phyloP scores from a whole-genome alignment of 2,113 vertebrate species.

The Plectropomus leopardus region DNA sequence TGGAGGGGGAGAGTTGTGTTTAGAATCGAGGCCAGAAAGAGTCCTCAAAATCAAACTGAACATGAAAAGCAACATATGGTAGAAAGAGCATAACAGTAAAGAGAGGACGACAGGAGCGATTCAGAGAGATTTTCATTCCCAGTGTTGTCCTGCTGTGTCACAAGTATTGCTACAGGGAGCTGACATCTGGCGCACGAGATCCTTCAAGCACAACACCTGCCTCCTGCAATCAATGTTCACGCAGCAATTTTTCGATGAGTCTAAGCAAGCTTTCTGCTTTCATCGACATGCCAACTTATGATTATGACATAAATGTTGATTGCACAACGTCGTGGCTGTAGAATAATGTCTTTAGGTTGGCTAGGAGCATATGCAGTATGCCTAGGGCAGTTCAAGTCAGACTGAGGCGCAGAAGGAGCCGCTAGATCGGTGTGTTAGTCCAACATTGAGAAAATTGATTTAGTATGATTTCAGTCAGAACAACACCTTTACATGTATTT shows the following conservation, averaged over 20 bases:
- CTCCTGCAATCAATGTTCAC: slow-evolving; percentile 38
- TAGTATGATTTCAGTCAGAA: no score
- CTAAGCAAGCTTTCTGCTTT: background rate
- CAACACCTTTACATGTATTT: no score
- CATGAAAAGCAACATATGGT: slow-evolving; percentile 57
- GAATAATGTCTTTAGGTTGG: no score
- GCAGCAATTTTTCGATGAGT: slow-evolving; percentile 17
- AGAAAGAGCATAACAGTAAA: slow-evolving; percentile 21
- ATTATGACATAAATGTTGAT: no score
- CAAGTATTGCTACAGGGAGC: slow-evolving; percentile 42
- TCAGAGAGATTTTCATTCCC: slow-evolving; percentile 37
- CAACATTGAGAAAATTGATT: no score
- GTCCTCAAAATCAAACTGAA: slow-evolving; percentile 27
- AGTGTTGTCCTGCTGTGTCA: slow-evolving; percentile 47
- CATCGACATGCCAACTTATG: no score
- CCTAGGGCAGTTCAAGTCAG: no score
- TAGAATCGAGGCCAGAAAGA: slow-evolving; percentile 11
- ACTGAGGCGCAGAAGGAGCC: no score
- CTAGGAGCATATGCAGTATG: no score
- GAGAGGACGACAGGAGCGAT: slow-evolving; percentile 24
- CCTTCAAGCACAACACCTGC: slow-evolving; percentile 51
- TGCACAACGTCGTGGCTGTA: no score
- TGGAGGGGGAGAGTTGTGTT: background rate
- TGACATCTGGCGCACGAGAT: slow-evolving; percentile 60
- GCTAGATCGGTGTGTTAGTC: no score